Evolutionary conservation across 2,797 vertebrate species (phyloP), one percentile per base, ranked within the genome.

Genomic region (Remorina albescens): DNA sequence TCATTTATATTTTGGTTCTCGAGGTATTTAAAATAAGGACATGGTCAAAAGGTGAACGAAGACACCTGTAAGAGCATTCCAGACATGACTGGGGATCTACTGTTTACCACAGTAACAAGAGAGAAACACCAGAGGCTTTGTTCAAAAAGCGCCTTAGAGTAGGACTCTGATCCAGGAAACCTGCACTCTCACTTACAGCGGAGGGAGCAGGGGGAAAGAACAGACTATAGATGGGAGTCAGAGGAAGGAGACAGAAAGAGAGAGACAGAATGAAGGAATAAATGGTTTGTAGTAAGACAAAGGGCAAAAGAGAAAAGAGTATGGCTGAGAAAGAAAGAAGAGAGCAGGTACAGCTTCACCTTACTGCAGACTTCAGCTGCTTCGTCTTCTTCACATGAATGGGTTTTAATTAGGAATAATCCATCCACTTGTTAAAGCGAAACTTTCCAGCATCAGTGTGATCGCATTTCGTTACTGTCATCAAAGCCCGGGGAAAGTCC

Each of bases 171-270:
- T 80, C 64, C 59, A 26, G 76, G 80, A 84, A 89, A 87, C 65
- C 70, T 86, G 85, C 82, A 76, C 86, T 78, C 85, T 76, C 47
- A 80, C 82, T 90, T 79, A 69, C 55, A 70, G 64, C 26, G 69
- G 41, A 79, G 56, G 71, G 37, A 54, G 61, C 36, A 37, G 67
- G 68, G 60, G 75, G 46, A 58, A 73, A 81, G 56, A 76, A 66
- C 68, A 72, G 79, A 75, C 85, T 63, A 71, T 47, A 67, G 32
- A 53, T 30, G 56, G 76, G 53, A 79, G 70, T 65, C 18, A 36
- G 23, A 57, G 60, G 10, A 9, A 72, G 62, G 61, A 64, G 67
- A 70, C 21, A 47, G 28, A 53, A n/a, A 50, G 28, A 41, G 71
- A 69, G 21, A 57, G 64, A 61, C 51, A 72, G 67, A 84, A 76